phyloP scores from a whole-genome alignment of 2,888 invertebrate genomes.

The Hydrotaea diabolus region DNA sequence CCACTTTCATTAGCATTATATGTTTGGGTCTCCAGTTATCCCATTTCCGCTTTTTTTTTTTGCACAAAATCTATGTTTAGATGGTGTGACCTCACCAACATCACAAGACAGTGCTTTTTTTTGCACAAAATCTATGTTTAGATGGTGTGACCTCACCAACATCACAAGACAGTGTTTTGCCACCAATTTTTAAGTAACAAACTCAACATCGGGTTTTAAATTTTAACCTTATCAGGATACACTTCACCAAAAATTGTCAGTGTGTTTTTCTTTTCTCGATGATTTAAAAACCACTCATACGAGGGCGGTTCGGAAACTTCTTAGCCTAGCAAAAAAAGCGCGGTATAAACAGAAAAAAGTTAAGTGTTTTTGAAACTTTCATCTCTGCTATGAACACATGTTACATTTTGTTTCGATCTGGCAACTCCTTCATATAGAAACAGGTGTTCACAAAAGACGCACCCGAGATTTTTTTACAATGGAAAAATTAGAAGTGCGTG shows the following conservation, averaged over 20 bases:
- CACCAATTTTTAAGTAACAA: conserved; percentile 9
- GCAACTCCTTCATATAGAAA: no score
- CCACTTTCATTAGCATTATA: conserved; percentile 50
- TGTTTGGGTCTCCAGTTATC: conserved; percentile 45
- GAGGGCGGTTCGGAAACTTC: no score
- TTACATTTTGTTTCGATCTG: no score
- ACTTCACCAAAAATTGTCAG: conserved; percentile 7
- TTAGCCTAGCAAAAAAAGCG: no score
- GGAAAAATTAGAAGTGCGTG: no score
- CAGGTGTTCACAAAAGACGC: no score
- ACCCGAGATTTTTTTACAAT: no score
- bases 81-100: conserved; percentile 32
- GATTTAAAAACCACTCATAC: conserved; percentile 32
- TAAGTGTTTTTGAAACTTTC: no score
- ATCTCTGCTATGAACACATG: no score
- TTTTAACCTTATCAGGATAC: not conserved
- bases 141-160: conserved; percentile 30
- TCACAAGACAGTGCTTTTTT: conserved; percentile 18
- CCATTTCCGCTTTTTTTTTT: conserved; percentile 44
- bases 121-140: conserved; percentile 36
- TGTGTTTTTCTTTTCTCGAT: conserved; percentile 25
- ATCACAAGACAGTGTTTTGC: conserved; percentile 22
- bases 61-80: conserved; percentile 36
- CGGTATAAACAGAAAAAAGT: no score
- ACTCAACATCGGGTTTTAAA: not conserved